These are phyloP conservation scores for Silurus aristotelis DNA, from an alignment of 2,797 vertebrate species.

Conservation along the genomic window DNA sequence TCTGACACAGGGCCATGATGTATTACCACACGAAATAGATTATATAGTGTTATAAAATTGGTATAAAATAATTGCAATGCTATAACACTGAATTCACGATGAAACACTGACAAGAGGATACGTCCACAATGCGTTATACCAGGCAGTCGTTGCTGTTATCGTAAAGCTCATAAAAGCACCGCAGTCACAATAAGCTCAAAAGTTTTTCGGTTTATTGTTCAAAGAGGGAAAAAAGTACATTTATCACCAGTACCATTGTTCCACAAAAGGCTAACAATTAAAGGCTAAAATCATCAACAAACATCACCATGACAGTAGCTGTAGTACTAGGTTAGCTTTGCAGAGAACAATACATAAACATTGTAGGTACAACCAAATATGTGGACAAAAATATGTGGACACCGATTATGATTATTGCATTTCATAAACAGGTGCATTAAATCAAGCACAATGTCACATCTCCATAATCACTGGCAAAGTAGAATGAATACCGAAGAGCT, in stretches of 20 bases:
- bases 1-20: no score
- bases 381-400: not conserved
- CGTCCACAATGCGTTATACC: not conserved
- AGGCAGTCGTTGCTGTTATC: not conserved
- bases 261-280: not conserved
- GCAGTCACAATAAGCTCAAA: not conserved
- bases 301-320: not conserved
- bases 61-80: not conserved
- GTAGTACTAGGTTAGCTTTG: not conserved
- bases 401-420: not conserved
- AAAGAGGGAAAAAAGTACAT: not conserved
- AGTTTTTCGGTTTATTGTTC: not conserved
- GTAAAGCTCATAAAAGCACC: not conserved
- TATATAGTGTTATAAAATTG: not conserved
- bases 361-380: not conserved
- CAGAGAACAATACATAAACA: not conserved
- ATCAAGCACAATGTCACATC: not conserved
- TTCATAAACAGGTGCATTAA: not conserved
- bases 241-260: not conserved
- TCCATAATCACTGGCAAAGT: not conserved
- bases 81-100: not conserved
- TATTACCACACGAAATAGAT: not conserved
- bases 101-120: not conserved
- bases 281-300: not conserved
- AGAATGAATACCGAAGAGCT: not conserved